phyloP scores from a whole-genome alignment of 2,888 invertebrate species.

The Stenolophus ochropezus region DNA sequence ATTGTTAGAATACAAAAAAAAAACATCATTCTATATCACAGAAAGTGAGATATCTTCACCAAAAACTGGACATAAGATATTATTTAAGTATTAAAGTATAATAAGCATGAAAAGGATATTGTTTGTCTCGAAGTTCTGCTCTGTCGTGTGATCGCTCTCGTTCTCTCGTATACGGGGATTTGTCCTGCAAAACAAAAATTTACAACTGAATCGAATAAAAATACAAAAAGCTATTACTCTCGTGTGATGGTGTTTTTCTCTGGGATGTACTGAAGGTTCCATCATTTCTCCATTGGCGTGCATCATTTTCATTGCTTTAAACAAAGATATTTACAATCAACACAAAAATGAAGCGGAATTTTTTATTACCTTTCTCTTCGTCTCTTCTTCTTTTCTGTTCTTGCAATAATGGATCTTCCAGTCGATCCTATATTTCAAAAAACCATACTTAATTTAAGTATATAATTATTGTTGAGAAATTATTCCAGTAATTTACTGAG shows the following conservation, averaged over 20 bases:
- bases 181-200: constrained; percentile 78
- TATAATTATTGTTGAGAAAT: too few species aligned
- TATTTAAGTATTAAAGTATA: constrained; percentile 14
- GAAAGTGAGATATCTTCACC: constrained; percentile 5
- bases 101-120: constrained; percentile 82
- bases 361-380: constrained; percentile 81
- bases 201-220: background rate
- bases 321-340: background rate
- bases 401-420: constrained; percentile 79
- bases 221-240: constrained; percentile 75
- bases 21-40: constrained; percentile 53
- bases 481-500: too few species aligned
- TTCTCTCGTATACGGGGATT: constrained; percentile 83
- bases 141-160: constrained; percentile 86
- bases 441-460: constrained; percentile 8
- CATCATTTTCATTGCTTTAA: constrained; percentile 77
- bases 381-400: constrained; percentile 89
- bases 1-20: background rate
- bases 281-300: constrained; percentile 87
- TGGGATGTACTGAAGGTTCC: constrained; percentile 76
- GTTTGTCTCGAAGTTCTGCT: constrained; percentile 85
- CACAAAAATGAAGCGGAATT: background rate
- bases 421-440: constrained; percentile 78
- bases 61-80: constrained; percentile 67
- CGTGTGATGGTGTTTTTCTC: constrained; percentile 85